Base-by-base conservation (phyloP, 2,113 vertebrate genomes). In the western clawed frog (Xenopus tropicalis) region DNA sequence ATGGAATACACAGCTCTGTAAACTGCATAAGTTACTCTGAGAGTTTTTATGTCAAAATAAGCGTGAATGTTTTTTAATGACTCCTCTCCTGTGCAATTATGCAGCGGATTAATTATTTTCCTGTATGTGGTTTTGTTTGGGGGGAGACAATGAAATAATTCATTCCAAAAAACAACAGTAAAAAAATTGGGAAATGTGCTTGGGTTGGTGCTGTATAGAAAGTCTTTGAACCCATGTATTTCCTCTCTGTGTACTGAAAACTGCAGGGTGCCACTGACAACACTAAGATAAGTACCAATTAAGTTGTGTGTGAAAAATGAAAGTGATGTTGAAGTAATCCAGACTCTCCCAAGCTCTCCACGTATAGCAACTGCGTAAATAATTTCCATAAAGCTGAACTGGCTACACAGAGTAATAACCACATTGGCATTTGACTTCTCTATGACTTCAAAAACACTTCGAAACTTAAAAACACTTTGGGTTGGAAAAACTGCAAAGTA, bases 211-310 rank as follows among this genome's bases (percentile, higher is more conserved):
- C 2, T 29, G 4, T 25, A 61, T 29, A 74, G 11, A 16, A 51
- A 67, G 17, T 74, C 64, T 61, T 67, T 67, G 13, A 74, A 61
- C 7, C 72, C 72, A 48, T 64, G 64, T n/a, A 74, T 74, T 21
- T 74, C 64, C 16, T 64, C 72, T 74, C 19, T 67, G 23, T 61
- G 64, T 14, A 74, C 43, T 14, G 72, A 25, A 67, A 74, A 74
- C 56, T 59, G 22, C 4, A 74, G 37, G 7, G 72, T 67, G 6
- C 72, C 72, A 67, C 58, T 67, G n/a, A 74, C 7, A 17, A 22
- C 19, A 19, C 1, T 51, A 8, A 61, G 37, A 51, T 29, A 61
- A 22, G 37, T 9, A 1, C 43, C 43, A 24, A 66, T 11, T 11
- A 11, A 42, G 14, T 46, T 66, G 8, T 74, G 19, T 29, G 56